Percentiles rank a stretch among this genome's conserved stretches.
Conservation (phyloP, 2,888 invertebrate species). For the Mechanitis mazaeus region DNA sequence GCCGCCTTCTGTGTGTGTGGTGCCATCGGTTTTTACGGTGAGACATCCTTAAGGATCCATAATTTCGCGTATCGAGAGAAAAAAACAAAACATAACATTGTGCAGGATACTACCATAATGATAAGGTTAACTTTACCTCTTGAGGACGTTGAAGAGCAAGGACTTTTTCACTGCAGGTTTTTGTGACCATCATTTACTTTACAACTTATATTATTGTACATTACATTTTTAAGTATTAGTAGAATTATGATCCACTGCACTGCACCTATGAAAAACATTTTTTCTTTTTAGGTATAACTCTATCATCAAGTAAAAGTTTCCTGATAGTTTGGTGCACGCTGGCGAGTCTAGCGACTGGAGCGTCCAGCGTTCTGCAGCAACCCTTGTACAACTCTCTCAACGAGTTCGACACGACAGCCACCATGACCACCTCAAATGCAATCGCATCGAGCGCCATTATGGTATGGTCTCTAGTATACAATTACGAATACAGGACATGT, state of each 20-base stretch:
- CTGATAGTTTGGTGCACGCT: conserved; percentile 66
- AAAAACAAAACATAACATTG: too few species aligned
- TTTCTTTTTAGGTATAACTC: conserved; percentile 51
- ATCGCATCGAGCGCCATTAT: conserved; percentile 57
- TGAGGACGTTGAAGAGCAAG: too few species aligned
- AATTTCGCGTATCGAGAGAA: too few species aligned
- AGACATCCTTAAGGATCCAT: conserved; percentile 30
- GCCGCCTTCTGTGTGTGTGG: conserved; percentile 69
- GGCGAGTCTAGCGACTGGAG: conserved; percentile 60
- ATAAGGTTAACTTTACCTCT: too few species aligned
- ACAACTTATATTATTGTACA: too few species aligned
- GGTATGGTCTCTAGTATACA: conserved; percentile 54
- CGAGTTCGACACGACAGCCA: conserved; percentile 68
- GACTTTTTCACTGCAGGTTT: too few species aligned
- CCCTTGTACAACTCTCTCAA: conserved; percentile 63
- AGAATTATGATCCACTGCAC: too few species aligned
- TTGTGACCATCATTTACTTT: too few species aligned
- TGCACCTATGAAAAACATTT: too few species aligned
- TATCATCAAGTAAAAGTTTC: conserved; percentile 53
- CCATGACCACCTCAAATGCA: conserved; percentile 60
- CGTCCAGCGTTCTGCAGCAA: conserved; percentile 58
- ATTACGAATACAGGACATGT: conserved; percentile 59
- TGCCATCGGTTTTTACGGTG: conserved; percentile 76
- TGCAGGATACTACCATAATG: too few species aligned
- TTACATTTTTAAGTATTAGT: too few species aligned